Evolutionary conservation across 2,797 vertebrate genomes (phyloP), one percentile per base, ranked within the genome.

Genomic region (Tangara arthus): DNA sequence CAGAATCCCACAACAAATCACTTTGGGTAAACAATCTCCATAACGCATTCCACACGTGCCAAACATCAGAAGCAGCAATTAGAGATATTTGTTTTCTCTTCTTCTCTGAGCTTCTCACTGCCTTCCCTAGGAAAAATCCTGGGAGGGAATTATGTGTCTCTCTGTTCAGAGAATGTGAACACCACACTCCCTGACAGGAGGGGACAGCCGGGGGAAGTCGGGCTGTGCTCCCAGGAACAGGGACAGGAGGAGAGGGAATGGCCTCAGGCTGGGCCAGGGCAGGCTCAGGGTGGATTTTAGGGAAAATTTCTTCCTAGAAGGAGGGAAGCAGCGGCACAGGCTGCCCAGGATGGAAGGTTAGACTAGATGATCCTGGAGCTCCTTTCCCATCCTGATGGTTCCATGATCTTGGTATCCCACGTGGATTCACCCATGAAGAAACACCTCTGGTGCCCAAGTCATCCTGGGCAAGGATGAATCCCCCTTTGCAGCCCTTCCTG

Each of bases 251-350:
- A 60, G 28, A 34, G 28, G 49, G 15, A 55, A 41, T 0, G 0
- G 7, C 26, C 32, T 78, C 46, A 16, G 0, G 6, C 27, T 68
- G 44, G 0, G 46, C 41, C 21, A 34, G 34, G 30, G 11, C 0
- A 41, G 24, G 14, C 0, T 32, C 4, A n/a, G 8, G 2, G 2
- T 20, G 44, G 19, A 65, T 28, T 24, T 15, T 12, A 32, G 11
- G n/a, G 27, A 37, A 22, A 17, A 46, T 24, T 17, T 26, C 44
- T 12, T 30, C n/a, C 9, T 16, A 8, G 20, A 12, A 37, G 13
- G 16, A 52, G 20, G 6, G n/a, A n/a, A 46, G 7, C 9, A 4
- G 1, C 34, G 39, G 20, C 21, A 24, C 5, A 21, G 60, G 30
- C 22, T 87, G 57, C 22, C 15, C 41, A 55, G 26, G 30, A 3